Conservation (phyloP, 2,888 invertebrate genomes). For the Acrocera orbiculus region DNA sequence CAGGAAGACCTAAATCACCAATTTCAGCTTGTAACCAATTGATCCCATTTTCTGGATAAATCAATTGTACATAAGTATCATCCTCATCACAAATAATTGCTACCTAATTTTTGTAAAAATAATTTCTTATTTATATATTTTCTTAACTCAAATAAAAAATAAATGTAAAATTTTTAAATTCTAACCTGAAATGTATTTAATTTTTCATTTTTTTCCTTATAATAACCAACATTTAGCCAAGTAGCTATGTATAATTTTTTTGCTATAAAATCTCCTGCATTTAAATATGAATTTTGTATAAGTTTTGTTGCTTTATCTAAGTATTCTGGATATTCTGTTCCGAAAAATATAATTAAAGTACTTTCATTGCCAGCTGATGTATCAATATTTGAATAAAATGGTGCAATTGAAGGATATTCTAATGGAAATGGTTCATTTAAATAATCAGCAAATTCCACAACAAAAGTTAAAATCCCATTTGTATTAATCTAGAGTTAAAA, state of each 20-base stretch:
- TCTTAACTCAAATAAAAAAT: too few species aligned
- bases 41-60: constrained; percentile 75
- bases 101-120: constrained; percentile 18
- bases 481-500: constrained; percentile 65
- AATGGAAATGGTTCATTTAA: constrained; percentile 77
- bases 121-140: too few species aligned
- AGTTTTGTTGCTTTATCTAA: constrained; percentile 49
- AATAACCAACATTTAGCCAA: constrained; percentile 74
- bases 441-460: constrained; percentile 72
- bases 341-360: constrained; percentile 57
- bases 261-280: constrained; percentile 55
- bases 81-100: constrained; percentile 22
- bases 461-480: constrained; percentile 77
- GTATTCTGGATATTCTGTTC: constrained; percentile 42
- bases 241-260: constrained; percentile 69
- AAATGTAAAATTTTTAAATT: constrained; percentile 21
- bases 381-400: constrained; percentile 83
- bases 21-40: constrained; percentile 80
- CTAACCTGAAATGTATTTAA: constrained; percentile 78
- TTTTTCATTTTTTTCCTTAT: constrained; percentile 43
- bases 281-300: constrained; percentile 55
- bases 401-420: constrained; percentile 76
- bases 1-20: constrained; percentile 58
- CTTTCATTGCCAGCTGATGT: constrained; percentile 37
- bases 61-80: constrained; percentile 67